Base-by-base conservation (phyloP, 2,113 vertebrate species). In the Microtus richardsoni region DNA sequence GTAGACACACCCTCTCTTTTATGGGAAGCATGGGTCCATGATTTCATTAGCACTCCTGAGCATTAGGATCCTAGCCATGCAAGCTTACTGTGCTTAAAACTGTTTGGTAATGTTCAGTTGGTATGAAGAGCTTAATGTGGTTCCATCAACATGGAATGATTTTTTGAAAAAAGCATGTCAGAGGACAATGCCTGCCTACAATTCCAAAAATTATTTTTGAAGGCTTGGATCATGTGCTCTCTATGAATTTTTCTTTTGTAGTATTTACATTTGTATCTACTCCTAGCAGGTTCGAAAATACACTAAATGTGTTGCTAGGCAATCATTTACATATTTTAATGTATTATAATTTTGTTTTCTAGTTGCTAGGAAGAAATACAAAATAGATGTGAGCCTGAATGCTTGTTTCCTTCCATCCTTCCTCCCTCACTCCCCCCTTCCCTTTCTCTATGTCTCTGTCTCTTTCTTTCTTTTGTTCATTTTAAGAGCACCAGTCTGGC, bases 331-430 rank as follows among this genome's bases (percentile, higher is more conserved):
- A 60, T 80, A 87, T 88, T 96, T 95, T 83, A 60, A 86, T 93
- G 33, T 91, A 80, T 86, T 84, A 66, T 33, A 83, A 91, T 83
- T 58, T 93, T 92, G 73, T 93, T 10, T 95, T 96, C 47, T 62
- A 60, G n/a, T 97, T 95, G 49, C 87, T 94, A 84, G 89, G 74
- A 95, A 91, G 95, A 96, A 96, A 93, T 64, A 30, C 22, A 84
- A 70, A 96, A 92, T 68, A 93, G 83, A 77, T 88, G 39, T 94
- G 87, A 94, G n/a, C 30, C 30, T 26, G 74, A 77, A 70, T 94
- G 68, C 13, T 64, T 90, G n/a, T 74, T 87, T 62, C 44, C 44
- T 66, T 68, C 2, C 26, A 22, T 60, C 19, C 5, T 4, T 26
- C 17, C 39, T 2, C 19, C 75, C 44, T 19, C 28, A 0, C 3